Evolutionary conservation across 2,888 invertebrate genomes (phyloP).

Genomic region (Syrista parreyssii): DNA sequence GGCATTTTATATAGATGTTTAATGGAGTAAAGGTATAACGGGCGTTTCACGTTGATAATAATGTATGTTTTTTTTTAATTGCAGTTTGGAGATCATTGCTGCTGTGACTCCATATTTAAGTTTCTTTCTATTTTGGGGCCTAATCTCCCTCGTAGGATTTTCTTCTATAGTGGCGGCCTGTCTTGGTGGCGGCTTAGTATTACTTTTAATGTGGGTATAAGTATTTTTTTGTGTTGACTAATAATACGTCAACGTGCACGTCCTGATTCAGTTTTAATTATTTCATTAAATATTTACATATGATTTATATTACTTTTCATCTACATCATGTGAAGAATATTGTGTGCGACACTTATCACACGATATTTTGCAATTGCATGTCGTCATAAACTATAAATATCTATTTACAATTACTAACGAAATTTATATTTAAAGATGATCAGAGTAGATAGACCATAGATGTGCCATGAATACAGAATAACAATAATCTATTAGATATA

Average conservation of each 20-base stretch:
- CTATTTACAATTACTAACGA: background rate
- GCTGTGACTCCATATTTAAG: constrained; percentile 33
- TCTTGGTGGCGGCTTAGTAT: constrained; percentile 26
- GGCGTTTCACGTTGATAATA: background rate
- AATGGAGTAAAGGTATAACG: background rate
- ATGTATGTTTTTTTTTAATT: constrained; percentile 10
- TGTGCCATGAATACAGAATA: background rate
- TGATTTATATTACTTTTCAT: background rate
- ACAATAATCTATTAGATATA: background rate
- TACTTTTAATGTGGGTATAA: constrained; percentile 37
- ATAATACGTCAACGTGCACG: background rate
- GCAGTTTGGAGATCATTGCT: constrained; percentile 38
- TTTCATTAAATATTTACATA: background rate
- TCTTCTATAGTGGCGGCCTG: constrained; percentile 14
- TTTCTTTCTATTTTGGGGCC: constrained; percentile 29
- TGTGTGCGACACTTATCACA: too few species aligned
- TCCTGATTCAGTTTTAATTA: background rate
- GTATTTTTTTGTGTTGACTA: background rate
- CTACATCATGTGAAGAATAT: background rate
- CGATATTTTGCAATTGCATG: background rate
- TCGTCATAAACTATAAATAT: background rate
- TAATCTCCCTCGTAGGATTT: constrained; percentile 22
- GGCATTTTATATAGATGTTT: background rate
- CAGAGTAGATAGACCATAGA: background rate
- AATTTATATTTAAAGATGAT: background rate